phyloP scores from a whole-genome alignment of 2,888 invertebrate species.

The Phymatocera aterrima region DNA sequence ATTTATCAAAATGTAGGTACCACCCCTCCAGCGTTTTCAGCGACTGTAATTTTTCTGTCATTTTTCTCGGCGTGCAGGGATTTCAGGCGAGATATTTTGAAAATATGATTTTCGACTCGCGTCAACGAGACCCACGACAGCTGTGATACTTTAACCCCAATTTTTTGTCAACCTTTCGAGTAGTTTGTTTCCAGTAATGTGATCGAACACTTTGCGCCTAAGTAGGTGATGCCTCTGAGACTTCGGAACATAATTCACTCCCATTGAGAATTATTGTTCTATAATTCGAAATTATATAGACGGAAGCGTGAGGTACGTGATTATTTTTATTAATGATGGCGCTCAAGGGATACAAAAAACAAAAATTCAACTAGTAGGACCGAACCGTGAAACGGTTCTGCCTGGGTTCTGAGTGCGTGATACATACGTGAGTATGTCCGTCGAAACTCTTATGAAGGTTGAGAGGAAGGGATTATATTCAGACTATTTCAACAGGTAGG shows the following conservation, averaged over 20 bases:
- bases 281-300: background rate
- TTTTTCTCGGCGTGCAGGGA: too few relatives aligned
- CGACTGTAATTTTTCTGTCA: background rate
- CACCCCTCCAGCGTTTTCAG: background rate
- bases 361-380: background rate
- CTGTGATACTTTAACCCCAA: too few relatives aligned
- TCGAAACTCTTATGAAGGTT: constrained; percentile 12
- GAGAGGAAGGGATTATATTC: background rate
- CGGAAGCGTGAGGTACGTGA: background rate
- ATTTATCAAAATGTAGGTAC: background rate
- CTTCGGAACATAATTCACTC: background rate
- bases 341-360: too few relatives aligned
- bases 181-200: background rate
- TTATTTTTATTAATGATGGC: background rate
- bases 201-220: background rate
- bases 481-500: constrained; percentile 34
- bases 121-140: too few relatives aligned
- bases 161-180: too few relatives aligned
- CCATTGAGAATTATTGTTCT: background rate
- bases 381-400: background rate
- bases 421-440: background rate
- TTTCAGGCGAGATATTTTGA: too few relatives aligned
- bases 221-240: too few relatives aligned
- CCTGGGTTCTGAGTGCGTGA: constrained; percentile 21
- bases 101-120: too few relatives aligned